phyloP scores from a whole-genome alignment of 2,888 invertebrate genomes.

The Tanypteryx hageni region DNA sequence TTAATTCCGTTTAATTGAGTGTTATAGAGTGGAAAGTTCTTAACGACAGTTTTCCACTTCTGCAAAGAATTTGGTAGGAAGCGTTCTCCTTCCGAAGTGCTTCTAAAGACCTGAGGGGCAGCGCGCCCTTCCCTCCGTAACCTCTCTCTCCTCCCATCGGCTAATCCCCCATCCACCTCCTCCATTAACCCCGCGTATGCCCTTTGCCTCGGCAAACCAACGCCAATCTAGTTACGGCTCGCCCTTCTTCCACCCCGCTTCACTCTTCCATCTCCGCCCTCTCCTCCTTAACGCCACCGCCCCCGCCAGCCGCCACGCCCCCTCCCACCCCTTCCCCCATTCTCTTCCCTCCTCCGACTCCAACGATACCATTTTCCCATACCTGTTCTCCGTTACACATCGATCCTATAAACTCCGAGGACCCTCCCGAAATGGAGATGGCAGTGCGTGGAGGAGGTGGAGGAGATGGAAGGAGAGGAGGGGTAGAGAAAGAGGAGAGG shows the following conservation, averaged over 20 bases:
- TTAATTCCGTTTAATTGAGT: slow-evolving; percentile 47
- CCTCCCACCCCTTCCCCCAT: neutral
- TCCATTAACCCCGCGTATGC: neutral
- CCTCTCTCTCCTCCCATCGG: too few relatives aligned
- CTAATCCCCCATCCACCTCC: neutral
- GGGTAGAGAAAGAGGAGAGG: too few relatives aligned
- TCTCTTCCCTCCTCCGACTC: slow-evolving; percentile 24
- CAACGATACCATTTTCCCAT: slow-evolving; percentile 17
- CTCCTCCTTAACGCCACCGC: slow-evolving; percentile 1
- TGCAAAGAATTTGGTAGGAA: neutral
- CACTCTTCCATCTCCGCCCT: slow-evolving; percentile 8
- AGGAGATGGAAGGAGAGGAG: too few relatives aligned
- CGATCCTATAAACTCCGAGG: slow-evolving; percentile 65
- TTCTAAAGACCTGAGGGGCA: too few relatives aligned
- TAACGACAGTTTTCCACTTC: neutral
- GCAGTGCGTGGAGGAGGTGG: too few relatives aligned
- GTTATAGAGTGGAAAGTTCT: slow-evolving; percentile 36
- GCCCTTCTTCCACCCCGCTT: neutral
- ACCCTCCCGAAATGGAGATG: too few relatives aligned
- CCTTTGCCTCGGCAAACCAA: neutral
- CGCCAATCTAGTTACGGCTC: slow-evolving; percentile 21
- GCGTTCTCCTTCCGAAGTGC: neutral
- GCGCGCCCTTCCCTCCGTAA: too few relatives aligned
- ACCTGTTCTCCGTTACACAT: slow-evolving; percentile 18
- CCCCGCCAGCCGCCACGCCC: slow-evolving; percentile 25